Conservation (phyloP, 2,113 vertebrate genomes). For the Rhineura floridana region DNA sequence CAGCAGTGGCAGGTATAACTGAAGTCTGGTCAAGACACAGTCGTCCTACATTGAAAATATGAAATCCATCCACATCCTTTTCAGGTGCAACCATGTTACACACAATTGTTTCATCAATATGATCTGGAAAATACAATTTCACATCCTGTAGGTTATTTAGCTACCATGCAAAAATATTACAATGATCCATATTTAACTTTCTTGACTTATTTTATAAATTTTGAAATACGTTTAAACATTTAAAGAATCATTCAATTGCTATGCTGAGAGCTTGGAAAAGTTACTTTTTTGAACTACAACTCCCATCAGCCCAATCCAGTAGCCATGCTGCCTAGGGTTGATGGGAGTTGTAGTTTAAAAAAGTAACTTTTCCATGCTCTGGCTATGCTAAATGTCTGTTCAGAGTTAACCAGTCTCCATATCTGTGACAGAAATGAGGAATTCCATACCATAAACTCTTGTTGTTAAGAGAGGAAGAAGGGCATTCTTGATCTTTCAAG, state of each 20-base stretch:
- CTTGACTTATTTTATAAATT: background rate
- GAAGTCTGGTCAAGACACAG: conserved; percentile 90
- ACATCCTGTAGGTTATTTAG: background rate
- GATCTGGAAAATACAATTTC: conserved; percentile 72
- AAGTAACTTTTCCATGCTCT: no score
- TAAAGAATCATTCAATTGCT: background rate
- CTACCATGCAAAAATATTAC: background rate
- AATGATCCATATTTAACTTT: background rate
- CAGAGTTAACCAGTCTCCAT: background rate
- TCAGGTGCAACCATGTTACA: conserved; percentile 89
- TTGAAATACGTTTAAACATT: background rate
- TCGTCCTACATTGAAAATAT: conserved; percentile 89
- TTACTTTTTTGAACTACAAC: no score
- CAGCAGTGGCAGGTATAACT: conserved; percentile 88
- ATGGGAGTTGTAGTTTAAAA: no score
- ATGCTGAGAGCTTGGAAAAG: no score
- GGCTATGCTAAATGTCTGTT: background rate
- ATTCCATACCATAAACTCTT: background rate
- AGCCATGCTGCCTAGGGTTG: no score
- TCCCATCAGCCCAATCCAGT: no score
- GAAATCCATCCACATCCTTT: conserved; percentile 95
- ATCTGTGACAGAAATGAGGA: background rate
- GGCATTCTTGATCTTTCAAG: background rate
- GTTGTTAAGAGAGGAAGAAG: background rate
- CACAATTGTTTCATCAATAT: conserved; percentile 85